phyloP scores from a whole-genome alignment of 2,888 invertebrate genomes.

The Sphecodes monilicornis region DNA sequence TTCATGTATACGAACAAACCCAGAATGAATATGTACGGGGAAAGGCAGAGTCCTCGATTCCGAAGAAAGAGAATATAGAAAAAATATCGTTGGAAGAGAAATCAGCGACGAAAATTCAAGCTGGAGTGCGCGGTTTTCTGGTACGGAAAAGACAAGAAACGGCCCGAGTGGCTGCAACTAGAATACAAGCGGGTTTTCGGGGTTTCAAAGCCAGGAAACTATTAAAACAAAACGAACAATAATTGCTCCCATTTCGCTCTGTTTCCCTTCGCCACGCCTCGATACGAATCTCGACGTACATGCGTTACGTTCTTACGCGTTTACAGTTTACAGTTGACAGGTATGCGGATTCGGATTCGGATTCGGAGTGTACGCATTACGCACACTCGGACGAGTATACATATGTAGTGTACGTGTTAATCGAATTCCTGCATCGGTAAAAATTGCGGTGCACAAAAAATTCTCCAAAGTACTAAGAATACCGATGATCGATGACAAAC shows the following conservation, averaged over 20 bases:
- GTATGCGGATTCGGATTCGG: too few species aligned
- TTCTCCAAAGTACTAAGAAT: not conserved
- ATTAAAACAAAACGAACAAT: slow-evolving; percentile 77
- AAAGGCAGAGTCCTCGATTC: slow-evolving; percentile 21
- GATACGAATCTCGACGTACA: not conserved
- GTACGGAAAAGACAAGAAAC: slow-evolving; percentile 86
- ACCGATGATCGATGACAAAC: not conserved
- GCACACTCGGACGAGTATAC: not conserved
- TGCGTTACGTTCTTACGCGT: not conserved
- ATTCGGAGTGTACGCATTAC: not conserved
- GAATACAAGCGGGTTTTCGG: slow-evolving; percentile 82
- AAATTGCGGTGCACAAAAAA: not conserved
- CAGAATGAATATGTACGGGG: not conserved
- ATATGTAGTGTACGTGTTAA: not conserved
- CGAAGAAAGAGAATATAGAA: slow-evolving; percentile 55
- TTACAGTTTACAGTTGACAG: not conserved
- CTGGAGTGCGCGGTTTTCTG: slow-evolving; percentile 89
- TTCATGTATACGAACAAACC: not conserved
- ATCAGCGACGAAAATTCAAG: slow-evolving; percentile 88
- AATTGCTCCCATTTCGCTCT: slow-evolving; percentile 33
- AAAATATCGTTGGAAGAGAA: slow-evolving; percentile 74
- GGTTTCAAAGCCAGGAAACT: slow-evolving; percentile 81
- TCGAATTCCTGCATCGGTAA: not conserved
- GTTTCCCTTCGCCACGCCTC: too few species aligned
- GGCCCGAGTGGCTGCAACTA: slow-evolving; percentile 80